Conservation (phyloP, 2,888 invertebrate species). For the Diploptera punctata region DNA sequence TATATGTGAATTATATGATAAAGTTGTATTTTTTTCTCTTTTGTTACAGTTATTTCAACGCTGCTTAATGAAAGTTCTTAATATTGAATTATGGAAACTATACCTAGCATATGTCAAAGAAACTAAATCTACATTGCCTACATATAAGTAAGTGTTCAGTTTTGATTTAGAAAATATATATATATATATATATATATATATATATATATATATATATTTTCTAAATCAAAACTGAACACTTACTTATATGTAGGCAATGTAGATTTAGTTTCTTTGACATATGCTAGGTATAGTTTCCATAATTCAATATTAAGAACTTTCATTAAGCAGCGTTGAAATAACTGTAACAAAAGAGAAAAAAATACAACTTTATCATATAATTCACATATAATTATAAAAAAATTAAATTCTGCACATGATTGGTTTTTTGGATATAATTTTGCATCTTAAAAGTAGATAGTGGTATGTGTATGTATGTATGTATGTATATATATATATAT, state of each 20-base stretch:
- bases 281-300: constrained; percentile 97
- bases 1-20: no score
- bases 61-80: constrained; percentile 97
- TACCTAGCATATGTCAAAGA: constrained; percentile 98
- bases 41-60: constrained; percentile 87
- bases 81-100: constrained; percentile 98
- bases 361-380: no score
- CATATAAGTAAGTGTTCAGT: constrained; percentile 85
- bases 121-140: constrained; percentile 90
- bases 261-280: constrained; percentile 97
- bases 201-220: no score
- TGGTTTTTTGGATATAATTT: neutral
- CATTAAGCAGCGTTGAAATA: constrained; percentile 97
- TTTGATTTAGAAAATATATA: no score
- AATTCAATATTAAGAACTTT: constrained; percentile 98
- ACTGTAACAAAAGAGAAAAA: constrained; percentile 59
- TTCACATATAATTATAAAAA: no score
- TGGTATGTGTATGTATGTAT: no score
- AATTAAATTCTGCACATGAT: no score
- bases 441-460: neutral
- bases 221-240: no score
- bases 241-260: constrained; percentile 93
- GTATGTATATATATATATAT: no score
- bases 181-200: no score
- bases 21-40: no score